These are phyloP conservation scores for Irena cyanogastra DNA, from an alignment of 2,113 vertebrate genomes.

Conservation along the genomic window DNA sequence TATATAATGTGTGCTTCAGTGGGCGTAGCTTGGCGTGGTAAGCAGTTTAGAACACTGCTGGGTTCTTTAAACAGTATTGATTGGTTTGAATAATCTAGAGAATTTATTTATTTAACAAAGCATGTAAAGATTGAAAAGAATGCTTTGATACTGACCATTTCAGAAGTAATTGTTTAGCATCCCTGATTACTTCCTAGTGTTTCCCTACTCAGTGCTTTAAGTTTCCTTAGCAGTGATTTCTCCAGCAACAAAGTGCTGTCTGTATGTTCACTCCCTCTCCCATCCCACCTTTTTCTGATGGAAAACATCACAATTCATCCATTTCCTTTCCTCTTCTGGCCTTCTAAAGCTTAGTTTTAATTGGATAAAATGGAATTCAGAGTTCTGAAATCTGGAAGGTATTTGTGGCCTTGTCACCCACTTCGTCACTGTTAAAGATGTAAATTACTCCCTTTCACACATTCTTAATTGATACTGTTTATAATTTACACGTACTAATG, in stretches of 20 bases:
- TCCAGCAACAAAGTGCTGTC: not conserved
- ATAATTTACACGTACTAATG: slow-evolving; percentile 74
- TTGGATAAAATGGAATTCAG: slow-evolving; percentile 32
- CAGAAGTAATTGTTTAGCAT: not conserved
- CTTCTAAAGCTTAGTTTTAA: slow-evolving; percentile 28
- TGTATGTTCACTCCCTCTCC: not conserved
- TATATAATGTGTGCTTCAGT: not conserved
- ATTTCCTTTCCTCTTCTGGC: not conserved
- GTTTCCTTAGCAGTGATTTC: not conserved
- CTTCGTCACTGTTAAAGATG: slow-evolving; percentile 63
- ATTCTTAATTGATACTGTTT: slow-evolving; percentile 73
- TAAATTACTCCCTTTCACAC: slow-evolving; percentile 68
- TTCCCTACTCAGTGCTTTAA: not conserved
- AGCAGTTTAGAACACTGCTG: not conserved
- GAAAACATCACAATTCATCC: not conserved
- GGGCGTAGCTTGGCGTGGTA: not conserved
- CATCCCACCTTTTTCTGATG: not conserved
- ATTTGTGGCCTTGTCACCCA: not conserved
- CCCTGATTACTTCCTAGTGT: not conserved
- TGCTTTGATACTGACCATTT: not conserved
- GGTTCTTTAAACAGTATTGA: not conserved
- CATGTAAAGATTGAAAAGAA: not conserved
- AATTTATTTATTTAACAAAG: not conserved
- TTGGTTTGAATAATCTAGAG: not conserved
- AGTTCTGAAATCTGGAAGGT: slow-evolving; percentile 41